Conservation (phyloP, 2,797 vertebrate species). For the Agapornis canus region DNA sequence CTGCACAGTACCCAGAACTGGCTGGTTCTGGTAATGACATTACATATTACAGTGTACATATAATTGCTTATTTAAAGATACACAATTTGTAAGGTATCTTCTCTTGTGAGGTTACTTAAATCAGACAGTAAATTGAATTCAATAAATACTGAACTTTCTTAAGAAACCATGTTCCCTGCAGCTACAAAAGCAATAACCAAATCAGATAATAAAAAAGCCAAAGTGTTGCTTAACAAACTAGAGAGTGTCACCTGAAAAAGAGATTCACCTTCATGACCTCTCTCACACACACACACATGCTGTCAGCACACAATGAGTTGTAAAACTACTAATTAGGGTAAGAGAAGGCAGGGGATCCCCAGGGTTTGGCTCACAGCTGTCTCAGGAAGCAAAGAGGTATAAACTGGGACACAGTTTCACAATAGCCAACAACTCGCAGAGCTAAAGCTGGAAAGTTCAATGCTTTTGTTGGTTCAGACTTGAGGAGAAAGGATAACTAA, state of each 20-base stretch:
- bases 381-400: slow-evolving; percentile 54
- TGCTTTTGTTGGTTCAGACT: neutral
- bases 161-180: neutral
- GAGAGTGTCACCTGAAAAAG: slow-evolving; percentile 66
- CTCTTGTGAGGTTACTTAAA: neutral
- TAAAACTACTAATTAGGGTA: slow-evolving; percentile 68
- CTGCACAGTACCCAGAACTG: slow-evolving; percentile 40
- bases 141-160: neutral
- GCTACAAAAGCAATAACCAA: slow-evolving; percentile 22
- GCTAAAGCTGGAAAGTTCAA: neutral
- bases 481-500: neutral
- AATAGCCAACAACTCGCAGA: neutral
- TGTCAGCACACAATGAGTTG: slow-evolving; percentile 25
- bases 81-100: slow-evolving; percentile 24
- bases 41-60: neutral
- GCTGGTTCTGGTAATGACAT: slow-evolving; percentile 58
- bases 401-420: slow-evolving; percentile 36
- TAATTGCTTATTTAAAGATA: slow-evolving; percentile 31
- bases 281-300: slow-evolving; percentile 34
- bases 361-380: slow-evolving; percentile 57
- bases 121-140: neutral
- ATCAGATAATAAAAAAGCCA: slow-evolving; percentile 62
- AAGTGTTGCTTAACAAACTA: slow-evolving; percentile 29
- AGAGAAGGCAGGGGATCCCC: slow-evolving; percentile 50
- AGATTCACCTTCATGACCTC: slow-evolving; percentile 67